Percentiles rank a stretch among this genome's conserved stretches.
Conservation (phyloP, 2,888 invertebrate genomes). For the Scelioninae gen. 1 region DNA sequence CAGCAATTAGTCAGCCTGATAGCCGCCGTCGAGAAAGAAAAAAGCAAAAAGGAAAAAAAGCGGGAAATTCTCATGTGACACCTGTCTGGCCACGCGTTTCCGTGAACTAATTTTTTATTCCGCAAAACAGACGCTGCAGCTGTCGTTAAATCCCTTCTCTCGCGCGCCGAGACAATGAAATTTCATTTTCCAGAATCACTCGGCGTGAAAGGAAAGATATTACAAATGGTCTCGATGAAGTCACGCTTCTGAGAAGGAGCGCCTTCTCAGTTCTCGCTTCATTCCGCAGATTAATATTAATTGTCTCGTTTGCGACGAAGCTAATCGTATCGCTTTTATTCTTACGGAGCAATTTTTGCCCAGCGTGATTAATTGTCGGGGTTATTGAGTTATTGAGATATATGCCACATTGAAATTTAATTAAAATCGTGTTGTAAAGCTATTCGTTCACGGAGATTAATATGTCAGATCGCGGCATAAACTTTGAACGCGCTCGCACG, state of each 20-base stretch:
- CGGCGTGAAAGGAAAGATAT: slow-evolving; percentile 70
- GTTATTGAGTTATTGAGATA: slow-evolving; percentile 31
- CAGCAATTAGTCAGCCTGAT: slow-evolving; percentile 41
- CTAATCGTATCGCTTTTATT: slow-evolving; percentile 51
- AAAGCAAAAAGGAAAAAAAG: not conserved
- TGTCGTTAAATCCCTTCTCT: slow-evolving; percentile 55
- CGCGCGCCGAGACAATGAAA: slow-evolving; percentile 56
- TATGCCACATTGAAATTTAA: no score
- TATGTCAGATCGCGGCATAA: no score
- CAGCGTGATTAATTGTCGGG: slow-evolving; percentile 23
- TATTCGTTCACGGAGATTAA: no score
- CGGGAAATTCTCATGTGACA: slow-evolving; percentile 40
- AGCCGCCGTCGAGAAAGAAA: slow-evolving; percentile 2
- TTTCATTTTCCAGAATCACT: slow-evolving; percentile 69
- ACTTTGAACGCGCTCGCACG: no score
- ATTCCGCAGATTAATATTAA: slow-evolving; percentile 67
- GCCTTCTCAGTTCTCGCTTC: slow-evolving; percentile 64
- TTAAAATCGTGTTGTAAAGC: no score
- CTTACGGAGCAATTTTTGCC: slow-evolving; percentile 22
- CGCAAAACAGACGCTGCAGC: slow-evolving; percentile 26
- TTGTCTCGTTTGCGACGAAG: slow-evolving; percentile 62
- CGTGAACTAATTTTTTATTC: slow-evolving; percentile 58
- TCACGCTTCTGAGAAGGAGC: slow-evolving; percentile 69
- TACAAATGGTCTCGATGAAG: slow-evolving; percentile 68
- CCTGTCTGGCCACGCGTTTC: slow-evolving; percentile 49